phyloP scores from a whole-genome alignment of 2,113 vertebrate genomes.

The Calonectris borealis region DNA sequence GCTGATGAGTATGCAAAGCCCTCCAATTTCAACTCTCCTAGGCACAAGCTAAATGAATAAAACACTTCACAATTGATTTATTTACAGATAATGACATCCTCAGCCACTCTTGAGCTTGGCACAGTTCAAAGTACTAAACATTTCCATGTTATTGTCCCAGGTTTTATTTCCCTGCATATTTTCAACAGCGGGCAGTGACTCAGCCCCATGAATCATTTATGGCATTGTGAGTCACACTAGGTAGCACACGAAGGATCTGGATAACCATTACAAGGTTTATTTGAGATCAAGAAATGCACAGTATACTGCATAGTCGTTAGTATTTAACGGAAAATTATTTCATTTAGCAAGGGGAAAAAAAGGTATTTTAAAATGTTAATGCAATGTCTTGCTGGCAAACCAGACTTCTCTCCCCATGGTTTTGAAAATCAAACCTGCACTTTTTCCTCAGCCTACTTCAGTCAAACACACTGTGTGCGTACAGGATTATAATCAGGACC shows the following conservation, averaged over 20 bases:
- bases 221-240: constrained; percentile 23
- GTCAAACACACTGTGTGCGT: background rate
- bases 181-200: constrained; percentile 35
- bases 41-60: constrained; percentile 2
- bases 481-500: background rate
- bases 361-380: background rate
- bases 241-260: constrained; percentile 30
- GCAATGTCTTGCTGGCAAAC: background rate
- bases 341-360: background rate
- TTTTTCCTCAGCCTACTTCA: background rate
- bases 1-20: background rate
- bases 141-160: background rate
- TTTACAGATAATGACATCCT: constrained; percentile 17
- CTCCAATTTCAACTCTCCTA: background rate
- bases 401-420: background rate
- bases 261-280: background rate
- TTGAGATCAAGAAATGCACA: background rate
- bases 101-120: constrained; percentile 2
- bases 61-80: constrained; percentile 21
- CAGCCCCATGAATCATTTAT: constrained; percentile 54
- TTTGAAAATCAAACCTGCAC: background rate
- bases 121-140: background rate
- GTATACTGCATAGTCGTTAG: background rate
- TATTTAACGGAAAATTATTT: background rate
- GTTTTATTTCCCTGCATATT: background rate